Conservation (phyloP, 2,888 invertebrate genomes). For the Argynnis bischoffii region DNA sequence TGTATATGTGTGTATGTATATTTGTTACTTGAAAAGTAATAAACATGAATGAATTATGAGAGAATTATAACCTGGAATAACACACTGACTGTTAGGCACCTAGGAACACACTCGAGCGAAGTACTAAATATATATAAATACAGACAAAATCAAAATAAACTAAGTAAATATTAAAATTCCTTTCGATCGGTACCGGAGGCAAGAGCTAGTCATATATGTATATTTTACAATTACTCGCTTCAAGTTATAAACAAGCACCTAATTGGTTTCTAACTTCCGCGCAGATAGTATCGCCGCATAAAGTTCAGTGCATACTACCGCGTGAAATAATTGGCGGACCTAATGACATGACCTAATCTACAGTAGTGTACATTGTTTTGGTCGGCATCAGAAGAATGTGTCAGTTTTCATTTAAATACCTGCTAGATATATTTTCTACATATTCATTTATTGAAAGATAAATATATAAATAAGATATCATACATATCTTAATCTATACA, state of each 20-base stretch:
- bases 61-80: too few relatives aligned
- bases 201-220: conserved; percentile 6
- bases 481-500: too few relatives aligned
- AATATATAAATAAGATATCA: too few relatives aligned
- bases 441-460: too few relatives aligned
- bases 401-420: too few relatives aligned
- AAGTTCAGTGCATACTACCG: conserved; percentile 29
- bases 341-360: conserved; percentile 13
- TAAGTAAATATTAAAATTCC: background rate
- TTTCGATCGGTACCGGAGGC: background rate
- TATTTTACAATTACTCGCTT: conserved; percentile 34
- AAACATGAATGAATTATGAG: too few relatives aligned
- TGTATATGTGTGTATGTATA: too few relatives aligned
- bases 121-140: background rate
- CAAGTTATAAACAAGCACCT: conserved; percentile 52
- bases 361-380: background rate
- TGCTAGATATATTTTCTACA: too few relatives aligned
- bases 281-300: conserved; percentile 41
- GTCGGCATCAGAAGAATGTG: too few relatives aligned
- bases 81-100: too few relatives aligned
- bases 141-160: background rate
- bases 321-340: conserved; percentile 26
- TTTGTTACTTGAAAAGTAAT: too few relatives aligned
- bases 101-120: too few relatives aligned
- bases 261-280: conserved; percentile 52